Evolutionary conservation across 2,797 vertebrate genomes (phyloP).

Genomic region (Sciurus carolinensis): DNA sequence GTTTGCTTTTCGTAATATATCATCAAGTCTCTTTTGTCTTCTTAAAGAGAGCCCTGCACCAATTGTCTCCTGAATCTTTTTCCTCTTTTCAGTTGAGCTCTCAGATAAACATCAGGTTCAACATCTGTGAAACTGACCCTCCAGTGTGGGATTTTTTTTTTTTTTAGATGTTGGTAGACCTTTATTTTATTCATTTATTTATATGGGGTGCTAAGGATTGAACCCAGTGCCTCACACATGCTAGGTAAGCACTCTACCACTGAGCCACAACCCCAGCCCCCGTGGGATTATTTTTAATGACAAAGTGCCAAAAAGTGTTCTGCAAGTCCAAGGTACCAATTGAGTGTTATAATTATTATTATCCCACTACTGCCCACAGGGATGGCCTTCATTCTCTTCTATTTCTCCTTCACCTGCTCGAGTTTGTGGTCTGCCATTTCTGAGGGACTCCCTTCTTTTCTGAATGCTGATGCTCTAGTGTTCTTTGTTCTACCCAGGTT

Average conservation of each 20-base stretch:
- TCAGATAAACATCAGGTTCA: slow-evolving; percentile 1
- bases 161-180: too few relatives aligned
- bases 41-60: background rate
- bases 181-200: too few relatives aligned
- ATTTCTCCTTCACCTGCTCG: background rate
- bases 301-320: background rate
- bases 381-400: background rate
- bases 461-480: background rate
- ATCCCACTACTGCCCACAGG: background rate
- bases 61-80: background rate
- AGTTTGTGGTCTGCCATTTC: background rate
- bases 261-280: too few relatives aligned
- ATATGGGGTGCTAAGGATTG: too few relatives aligned
- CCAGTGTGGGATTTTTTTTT: background rate
- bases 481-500: background rate
- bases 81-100: background rate
- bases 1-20: slow-evolving; percentile 12
- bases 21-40: slow-evolving; percentile 8
- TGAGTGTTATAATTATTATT: slow-evolving; percentile 16
- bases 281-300: slow-evolving; percentile 50
- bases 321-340: slow-evolving; percentile 31
- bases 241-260: too few relatives aligned
- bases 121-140: slow-evolving; percentile 40
- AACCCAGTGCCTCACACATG: too few relatives aligned
- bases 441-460: background rate